Conservation (phyloP, 1,140 invertebrate genomes). For the Marisa cornuarietis region DNA sequence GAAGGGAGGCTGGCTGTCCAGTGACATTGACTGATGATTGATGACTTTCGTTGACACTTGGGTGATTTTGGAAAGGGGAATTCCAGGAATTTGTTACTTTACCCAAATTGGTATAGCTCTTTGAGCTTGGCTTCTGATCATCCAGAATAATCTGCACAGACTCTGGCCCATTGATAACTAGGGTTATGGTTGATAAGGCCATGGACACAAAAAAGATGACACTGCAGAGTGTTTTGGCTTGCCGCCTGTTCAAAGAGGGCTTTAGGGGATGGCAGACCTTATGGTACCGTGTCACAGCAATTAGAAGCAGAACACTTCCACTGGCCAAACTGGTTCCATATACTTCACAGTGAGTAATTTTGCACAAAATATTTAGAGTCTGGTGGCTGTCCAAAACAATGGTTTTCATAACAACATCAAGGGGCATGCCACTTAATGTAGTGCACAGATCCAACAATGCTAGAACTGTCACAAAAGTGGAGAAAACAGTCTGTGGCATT, state of each 20-base stretch:
- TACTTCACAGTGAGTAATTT: slow-evolving; percentile 2
- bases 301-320: slow-evolving; percentile 16
- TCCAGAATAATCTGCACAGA: slow-evolving; percentile 7
- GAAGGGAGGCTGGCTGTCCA: too few relatives aligned
- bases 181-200: slow-evolving; percentile 7
- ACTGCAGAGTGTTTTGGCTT: neutral
- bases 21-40: too few relatives aligned
- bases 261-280: slow-evolving; percentile 19
- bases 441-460: slow-evolving; percentile 30
- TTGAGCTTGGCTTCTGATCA: neutral
- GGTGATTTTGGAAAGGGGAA: too few relatives aligned
- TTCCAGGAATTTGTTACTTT: too few relatives aligned
- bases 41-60: too few relatives aligned
- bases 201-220: neutral
- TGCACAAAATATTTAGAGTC: neutral
- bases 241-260: neutral
- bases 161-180: slow-evolving; percentile 24
- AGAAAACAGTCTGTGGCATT: slow-evolving; percentile 24
- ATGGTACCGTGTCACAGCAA: slow-evolving; percentile 15
- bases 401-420: slow-evolving; percentile 31
- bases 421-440: slow-evolving; percentile 26
- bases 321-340: slow-evolving; percentile 22
- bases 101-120: too few relatives aligned
- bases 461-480: slow-evolving; percentile 29
- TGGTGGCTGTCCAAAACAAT: neutral